phyloP scores from a whole-genome alignment of 2,113 vertebrate genomes.

The Centropristis striata region DNA sequence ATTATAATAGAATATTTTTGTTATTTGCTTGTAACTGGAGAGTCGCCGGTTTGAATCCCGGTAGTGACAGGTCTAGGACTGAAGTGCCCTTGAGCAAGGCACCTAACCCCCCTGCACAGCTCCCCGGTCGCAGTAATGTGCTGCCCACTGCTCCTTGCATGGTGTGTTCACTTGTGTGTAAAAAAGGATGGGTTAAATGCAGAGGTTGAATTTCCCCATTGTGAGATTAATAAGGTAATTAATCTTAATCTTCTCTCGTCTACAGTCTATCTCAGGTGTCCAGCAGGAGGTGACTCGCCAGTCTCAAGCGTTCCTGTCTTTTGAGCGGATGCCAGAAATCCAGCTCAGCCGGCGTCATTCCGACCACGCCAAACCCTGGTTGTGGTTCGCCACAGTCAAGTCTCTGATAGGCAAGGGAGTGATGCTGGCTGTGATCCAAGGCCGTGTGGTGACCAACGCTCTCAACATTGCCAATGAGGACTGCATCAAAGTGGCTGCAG shows the following conservation, averaged over 20 bases:
- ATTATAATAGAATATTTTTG: too few species aligned
- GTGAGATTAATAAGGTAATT: too few species aligned
- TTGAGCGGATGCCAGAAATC: conserved; percentile 96
- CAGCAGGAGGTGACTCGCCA: conserved; percentile 96
- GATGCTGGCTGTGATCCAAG: conserved; percentile 96
- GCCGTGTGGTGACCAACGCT: conserved; percentile 95
- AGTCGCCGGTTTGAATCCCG: too few species aligned
- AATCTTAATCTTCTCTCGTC: conserved; percentile 46
- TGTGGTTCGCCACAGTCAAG: conserved; percentile 95
- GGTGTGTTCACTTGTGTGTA: too few species aligned
- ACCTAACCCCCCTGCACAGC: too few species aligned
- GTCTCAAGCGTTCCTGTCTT: conserved; percentile 93
- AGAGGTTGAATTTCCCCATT: too few species aligned
- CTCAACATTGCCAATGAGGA: conserved; percentile 98
- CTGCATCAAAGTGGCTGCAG: conserved; percentile 98
- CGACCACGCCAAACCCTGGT: conserved; percentile 90
- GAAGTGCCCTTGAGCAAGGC: too few species aligned
- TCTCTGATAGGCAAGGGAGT: conserved; percentile 98
- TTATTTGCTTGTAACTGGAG: too few species aligned
- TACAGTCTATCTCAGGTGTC: conserved; percentile 95
- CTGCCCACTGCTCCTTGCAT: too few species aligned
- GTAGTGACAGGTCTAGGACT: too few species aligned
- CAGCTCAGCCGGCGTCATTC: conserved; percentile 88
- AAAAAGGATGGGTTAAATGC: too few species aligned
- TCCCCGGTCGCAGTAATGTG: too few species aligned